phyloP scores from a whole-genome alignment of 2,797 vertebrate species.

The Sternarchorhynchus goeldii region DNA sequence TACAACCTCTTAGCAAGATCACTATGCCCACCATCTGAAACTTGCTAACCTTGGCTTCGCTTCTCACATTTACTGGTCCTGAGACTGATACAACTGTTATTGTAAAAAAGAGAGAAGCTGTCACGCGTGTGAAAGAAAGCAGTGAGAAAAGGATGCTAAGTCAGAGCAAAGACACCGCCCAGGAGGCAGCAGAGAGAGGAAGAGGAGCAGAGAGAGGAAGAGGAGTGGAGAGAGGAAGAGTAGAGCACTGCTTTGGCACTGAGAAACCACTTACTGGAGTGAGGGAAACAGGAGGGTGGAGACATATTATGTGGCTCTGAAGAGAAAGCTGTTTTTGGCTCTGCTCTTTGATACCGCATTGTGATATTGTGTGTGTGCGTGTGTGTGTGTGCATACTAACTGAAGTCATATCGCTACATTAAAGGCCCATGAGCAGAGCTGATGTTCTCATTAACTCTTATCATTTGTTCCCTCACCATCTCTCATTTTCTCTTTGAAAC shows the following conservation, averaged over 20 bases:
- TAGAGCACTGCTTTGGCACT: conserved; percentile 11
- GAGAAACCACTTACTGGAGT: conserved; percentile 17
- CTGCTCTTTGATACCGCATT: neutral
- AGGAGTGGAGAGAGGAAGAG: neutral
- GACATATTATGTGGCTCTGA: conserved; percentile 20
- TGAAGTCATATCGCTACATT: neutral
- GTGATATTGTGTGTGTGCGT: neutral
- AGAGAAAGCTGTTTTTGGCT: conserved; percentile 23
- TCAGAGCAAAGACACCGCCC: conserved; percentile 2
- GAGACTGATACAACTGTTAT: neutral
- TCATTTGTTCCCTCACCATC: conserved; percentile 30
- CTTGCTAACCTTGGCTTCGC: neutral
- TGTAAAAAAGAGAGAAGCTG: conserved; percentile 13
- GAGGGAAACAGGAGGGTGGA: conserved; percentile 25
- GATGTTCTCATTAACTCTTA: conserved; percentile 31
- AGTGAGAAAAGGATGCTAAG: neutral
- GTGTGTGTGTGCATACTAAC: neutral
- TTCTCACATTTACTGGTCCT: neutral
- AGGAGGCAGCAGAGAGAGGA: conserved; percentile 5
- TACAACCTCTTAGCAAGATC: too few species aligned
- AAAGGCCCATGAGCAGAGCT: conserved; percentile 17
- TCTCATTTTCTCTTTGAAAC: neutral
- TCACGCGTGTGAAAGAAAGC: neutral
- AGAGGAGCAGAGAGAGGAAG: neutral
- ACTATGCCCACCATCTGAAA: too few species aligned